Evolutionary conservation across 2,888 invertebrate genomes (phyloP).

Genomic region (Alloplasta piceator): DNA sequence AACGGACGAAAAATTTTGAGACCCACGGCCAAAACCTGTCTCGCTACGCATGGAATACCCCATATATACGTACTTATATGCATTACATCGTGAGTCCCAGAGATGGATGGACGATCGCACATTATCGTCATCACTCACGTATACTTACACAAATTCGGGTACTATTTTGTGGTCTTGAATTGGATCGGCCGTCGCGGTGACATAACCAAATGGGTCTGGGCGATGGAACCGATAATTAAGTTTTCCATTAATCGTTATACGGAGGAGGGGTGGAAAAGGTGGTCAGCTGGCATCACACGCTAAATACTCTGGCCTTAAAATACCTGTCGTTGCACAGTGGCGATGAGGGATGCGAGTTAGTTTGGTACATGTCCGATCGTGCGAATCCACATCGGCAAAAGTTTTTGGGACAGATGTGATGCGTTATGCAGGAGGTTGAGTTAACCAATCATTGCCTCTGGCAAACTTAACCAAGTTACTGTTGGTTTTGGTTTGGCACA

Average conservation of each 20-base stretch:
- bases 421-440: no score
- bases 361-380: conserved; percentile 34
- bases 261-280: conserved; percentile 22
- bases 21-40: no score
- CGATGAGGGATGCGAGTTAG: conserved; percentile 51
- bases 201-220: conserved; percentile 59
- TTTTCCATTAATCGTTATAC: conserved; percentile 80
- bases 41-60: no score
- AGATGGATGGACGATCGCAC: neutral
- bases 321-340: conserved; percentile 60
- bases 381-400: conserved; percentile 18
- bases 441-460: no score
- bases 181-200: conserved; percentile 23
- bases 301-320: conserved; percentile 68
- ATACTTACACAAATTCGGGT: conserved; percentile 14
- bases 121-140: conserved; percentile 20
- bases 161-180: conserved; percentile 22
- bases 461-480: no score
- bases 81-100: neutral
- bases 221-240: conserved; percentile 77
- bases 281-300: conserved; percentile 78
- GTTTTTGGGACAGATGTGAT: neutral
- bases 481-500: no score
- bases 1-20: no score
- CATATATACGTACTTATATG: conserved; percentile 11